Evolutionary conservation across 2,888 invertebrate genomes (phyloP).

Genomic region (Arge pagana): DNA sequence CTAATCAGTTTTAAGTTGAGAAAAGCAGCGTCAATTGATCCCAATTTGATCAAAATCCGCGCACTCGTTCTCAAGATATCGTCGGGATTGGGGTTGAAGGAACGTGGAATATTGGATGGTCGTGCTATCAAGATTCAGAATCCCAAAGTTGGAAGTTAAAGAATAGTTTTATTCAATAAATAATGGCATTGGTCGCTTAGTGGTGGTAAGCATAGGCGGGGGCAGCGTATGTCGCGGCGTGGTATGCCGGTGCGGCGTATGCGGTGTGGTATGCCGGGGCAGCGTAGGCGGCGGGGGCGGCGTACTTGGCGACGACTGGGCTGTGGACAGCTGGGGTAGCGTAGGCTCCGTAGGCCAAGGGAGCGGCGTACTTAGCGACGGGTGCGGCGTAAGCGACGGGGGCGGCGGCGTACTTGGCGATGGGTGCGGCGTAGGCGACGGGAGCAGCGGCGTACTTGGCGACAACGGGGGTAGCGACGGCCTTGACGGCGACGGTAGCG

Average conservation of each 20-base stretch:
- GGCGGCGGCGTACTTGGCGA: conserved; percentile 22
- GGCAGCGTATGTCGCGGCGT: background rate
- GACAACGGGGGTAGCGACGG: conserved; percentile 14
- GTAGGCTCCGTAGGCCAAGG: conserved; percentile 20
- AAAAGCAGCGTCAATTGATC: background rate
- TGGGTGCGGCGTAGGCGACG: conserved; percentile 26
- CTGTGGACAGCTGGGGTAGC: too few species aligned
- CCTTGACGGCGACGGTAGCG: conserved; percentile 13
- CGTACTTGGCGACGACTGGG: conserved; percentile 41
- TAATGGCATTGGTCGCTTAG: conserved; percentile 55
- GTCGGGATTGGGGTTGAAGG: too few species aligned
- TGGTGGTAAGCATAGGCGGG: conserved; percentile 61
- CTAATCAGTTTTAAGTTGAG: background rate
- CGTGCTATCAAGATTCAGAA: too few species aligned
- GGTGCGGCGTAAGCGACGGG: conserved; percentile 20
- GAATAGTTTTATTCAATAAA: conserved; percentile 29
- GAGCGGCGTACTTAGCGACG: conserved; percentile 16
- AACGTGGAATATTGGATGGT: too few species aligned
- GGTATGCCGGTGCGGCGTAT: conserved; percentile 5
- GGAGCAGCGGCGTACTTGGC: conserved; percentile 19
- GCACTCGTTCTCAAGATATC: too few species aligned
- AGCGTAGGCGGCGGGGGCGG: conserved; percentile 60
- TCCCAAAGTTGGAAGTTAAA: too few species aligned
- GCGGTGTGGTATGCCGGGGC: conserved; percentile 2
- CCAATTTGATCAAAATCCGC: too few species aligned